These are phyloP conservation scores for Drosophila eugracilis DNA, from an alignment of 1,140 invertebrate genomes.

Conservation along the genomic window DNA sequence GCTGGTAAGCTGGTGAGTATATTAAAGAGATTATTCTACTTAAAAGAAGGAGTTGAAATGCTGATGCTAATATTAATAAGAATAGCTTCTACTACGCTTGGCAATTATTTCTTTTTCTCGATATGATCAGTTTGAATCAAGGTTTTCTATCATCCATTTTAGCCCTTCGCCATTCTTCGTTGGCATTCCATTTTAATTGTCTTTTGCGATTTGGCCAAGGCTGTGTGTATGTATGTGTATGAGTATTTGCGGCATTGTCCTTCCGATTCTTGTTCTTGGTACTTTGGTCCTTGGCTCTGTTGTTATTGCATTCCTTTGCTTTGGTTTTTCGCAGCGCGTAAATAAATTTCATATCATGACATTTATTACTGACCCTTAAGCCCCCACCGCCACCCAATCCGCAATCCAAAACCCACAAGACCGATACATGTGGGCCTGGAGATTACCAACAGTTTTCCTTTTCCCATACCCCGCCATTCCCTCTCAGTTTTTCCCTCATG, in stretches of 20 bases:
- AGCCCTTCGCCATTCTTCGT: conserved; percentile 33
- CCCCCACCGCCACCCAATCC: conserved; percentile 40
- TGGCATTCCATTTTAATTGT: conserved; percentile 60
- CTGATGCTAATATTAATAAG: neutral
- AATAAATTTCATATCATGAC: conserved; percentile 82
- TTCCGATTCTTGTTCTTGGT: conserved; percentile 34
- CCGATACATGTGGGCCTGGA: conserved; percentile 51
- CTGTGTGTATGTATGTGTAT: conserved; percentile 33
- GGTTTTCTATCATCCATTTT: conserved; percentile 27
- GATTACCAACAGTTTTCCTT: conserved; percentile 55
- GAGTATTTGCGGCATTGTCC: conserved; percentile 53
- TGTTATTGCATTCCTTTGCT: conserved; percentile 76
- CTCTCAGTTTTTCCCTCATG: conserved; percentile 24
- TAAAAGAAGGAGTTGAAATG: neutral
- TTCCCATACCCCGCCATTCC: neutral
- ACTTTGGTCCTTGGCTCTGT: conserved; percentile 35
- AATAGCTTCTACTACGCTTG: neutral
- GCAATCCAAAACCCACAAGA: conserved; percentile 46
- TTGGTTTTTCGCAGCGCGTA: conserved; percentile 78
- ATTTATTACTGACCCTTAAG: conserved; percentile 82
- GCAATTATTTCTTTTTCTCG: neutral
- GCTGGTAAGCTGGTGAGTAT: neutral
- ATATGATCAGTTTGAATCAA: conserved; percentile 8
- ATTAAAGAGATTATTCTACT: neutral
- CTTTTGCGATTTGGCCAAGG: conserved; percentile 54